Base-by-base conservation (phyloP, 2,113 vertebrate genomes). In the Pycnonotus jocosus region DNA sequence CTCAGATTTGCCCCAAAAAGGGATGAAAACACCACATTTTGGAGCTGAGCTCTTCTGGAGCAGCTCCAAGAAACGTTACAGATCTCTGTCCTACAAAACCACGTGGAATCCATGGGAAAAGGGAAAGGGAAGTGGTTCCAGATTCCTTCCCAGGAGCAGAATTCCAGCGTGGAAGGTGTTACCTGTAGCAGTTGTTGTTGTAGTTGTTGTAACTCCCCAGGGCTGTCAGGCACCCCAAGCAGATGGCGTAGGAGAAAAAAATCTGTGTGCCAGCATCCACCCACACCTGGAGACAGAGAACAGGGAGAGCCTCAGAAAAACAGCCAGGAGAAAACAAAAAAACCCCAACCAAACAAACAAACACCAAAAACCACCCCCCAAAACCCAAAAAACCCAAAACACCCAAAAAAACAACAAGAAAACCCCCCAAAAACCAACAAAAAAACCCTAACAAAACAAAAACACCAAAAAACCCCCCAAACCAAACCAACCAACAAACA, bases 141-240 rank as follows among this genome's bases (percentile, higher is more conserved):
- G 3, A 7, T 1, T 3, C 0, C 14, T 5, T 3, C 38, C 64
- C 28, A 10, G 5, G 9, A 2, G 33, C 35, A 74, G 42, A 30
- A 20, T 3, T 7, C 2, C 47, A 27, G 30, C 0, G 1, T 19
- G 56, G 61, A 21, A 64, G 47, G 30, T 2, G 85, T 96, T 97
- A 99, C 99, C 99, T 99, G 98, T 99, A 99, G 97, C 99, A 99
- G 97, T 99, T 99, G 86, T 99, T 99, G 96, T 99, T 98, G 74
- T 99, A 99, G 96, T 98, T 98, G 96, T 99, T 99, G 94, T 99
- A 99, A 91, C 99, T 99, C 50, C 99, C 99, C 91, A 99, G 96
- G 64, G 99, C 99, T 31, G 99, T 99, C 95, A 99, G 98, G 92
- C 99, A 99, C 44, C 99, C 99, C 97, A 99, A 85, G 96, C 99